Evolutionary conservation across 2,888 invertebrate species (phyloP).

Genomic region (Campoplex capitator): DNA sequence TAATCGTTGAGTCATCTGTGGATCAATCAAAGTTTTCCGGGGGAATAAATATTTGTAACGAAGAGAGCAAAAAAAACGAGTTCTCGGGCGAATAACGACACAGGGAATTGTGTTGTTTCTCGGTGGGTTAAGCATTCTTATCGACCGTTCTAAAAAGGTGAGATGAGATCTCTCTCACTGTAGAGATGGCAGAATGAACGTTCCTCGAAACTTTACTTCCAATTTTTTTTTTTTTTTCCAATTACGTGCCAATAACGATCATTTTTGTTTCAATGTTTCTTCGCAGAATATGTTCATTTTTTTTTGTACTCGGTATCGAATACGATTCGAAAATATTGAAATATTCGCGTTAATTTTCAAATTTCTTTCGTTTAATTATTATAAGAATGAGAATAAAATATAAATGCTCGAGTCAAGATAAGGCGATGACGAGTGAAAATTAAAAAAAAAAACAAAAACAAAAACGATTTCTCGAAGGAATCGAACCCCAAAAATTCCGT

Average conservation of each 20-base stretch:
- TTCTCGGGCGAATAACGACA: neutral
- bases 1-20: no score
- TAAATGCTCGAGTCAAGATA: neutral
- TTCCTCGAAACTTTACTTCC: neutral
- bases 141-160: conserved; percentile 19
- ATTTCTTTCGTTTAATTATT: neutral
- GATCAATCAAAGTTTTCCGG: no score
- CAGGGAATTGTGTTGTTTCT: neutral
- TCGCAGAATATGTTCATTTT: neutral
- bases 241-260: neutral
- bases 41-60: neutral
- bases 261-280: neutral
- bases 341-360: neutral
- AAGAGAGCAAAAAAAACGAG: conserved; percentile 27
- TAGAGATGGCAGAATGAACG: conserved; percentile 4
- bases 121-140: conserved; percentile 15
- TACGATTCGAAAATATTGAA: no score
- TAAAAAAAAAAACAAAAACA: no score
- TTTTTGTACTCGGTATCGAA: no score
- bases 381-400: neutral
- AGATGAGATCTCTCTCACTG: neutral
- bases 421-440: neutral
- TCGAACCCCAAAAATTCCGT: neutral
- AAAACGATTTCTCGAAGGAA: neutral
- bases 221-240: neutral